These are phyloP conservation scores for Acheta domesticus DNA, from an alignment of 2,888 invertebrate species.

Conservation along the genomic window DNA sequence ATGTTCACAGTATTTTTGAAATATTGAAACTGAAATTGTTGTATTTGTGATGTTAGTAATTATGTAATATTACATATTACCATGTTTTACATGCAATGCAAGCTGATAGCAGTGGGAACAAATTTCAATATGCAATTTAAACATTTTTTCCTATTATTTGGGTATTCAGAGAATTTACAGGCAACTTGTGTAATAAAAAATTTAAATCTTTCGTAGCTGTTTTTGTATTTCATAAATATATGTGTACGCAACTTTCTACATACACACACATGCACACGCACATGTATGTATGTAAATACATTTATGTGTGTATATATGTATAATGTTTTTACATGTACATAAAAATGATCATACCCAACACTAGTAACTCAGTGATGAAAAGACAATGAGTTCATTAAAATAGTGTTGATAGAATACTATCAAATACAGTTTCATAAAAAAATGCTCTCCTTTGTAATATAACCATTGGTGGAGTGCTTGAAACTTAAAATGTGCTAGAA, in stretches of 20 bases:
- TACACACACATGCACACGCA: neutral
- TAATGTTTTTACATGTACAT: too few relatives aligned
- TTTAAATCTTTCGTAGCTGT: neutral
- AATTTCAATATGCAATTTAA: neutral
- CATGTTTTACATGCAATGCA: neutral
- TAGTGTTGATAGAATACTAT: too few relatives aligned
- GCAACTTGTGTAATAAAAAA: neutral
- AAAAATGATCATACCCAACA: too few relatives aligned
- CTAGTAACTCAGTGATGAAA: too few relatives aligned
- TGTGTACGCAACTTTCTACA: neutral
- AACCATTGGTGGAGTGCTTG: too few relatives aligned
- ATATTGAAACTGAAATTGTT: neutral
- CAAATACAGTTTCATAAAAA: too few relatives aligned
- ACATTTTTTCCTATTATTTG: neutral
- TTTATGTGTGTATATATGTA: too few relatives aligned
- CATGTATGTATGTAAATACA: neutral
- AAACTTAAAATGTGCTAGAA: too few relatives aligned
- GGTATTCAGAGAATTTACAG: neutral
- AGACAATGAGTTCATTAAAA: too few relatives aligned
- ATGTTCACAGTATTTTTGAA: neutral
- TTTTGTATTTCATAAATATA: neutral
- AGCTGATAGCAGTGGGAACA: slow-evolving; percentile 2
- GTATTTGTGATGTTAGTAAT: neutral
- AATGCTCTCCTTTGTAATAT: too few relatives aligned
- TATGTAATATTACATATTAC: neutral